These are phyloP conservation scores for Drosophila grimshawi DNA, from an alignment of 1,140 invertebrate species.

Conservation along the genomic window DNA sequence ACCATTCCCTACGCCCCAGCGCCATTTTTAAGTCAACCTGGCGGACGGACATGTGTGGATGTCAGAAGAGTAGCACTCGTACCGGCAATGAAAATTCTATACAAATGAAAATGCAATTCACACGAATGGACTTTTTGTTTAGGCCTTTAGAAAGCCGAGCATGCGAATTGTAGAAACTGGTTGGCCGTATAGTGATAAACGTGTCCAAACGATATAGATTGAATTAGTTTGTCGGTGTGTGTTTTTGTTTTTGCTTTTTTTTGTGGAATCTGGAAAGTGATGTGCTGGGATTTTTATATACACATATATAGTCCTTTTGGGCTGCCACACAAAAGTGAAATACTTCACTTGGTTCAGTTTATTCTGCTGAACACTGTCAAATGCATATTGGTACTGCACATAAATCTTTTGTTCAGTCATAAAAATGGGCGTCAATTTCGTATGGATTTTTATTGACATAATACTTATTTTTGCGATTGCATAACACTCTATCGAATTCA, in stretches of 20 bases:
- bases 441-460: conserved; percentile 39
- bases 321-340: conserved; percentile 39
- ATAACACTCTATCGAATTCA: conserved; percentile 13
- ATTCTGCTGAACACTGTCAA: conserved; percentile 51
- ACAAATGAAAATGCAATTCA: conserved; percentile 81
- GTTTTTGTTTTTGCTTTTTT: background rate
- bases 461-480: conserved; percentile 9
- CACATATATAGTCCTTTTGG: conserved; percentile 18
- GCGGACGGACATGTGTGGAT: conserved; percentile 61
- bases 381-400: conserved; percentile 63
- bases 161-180: conserved; percentile 16
- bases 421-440: conserved; percentile 50
- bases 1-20: conserved; percentile 9
- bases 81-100: conserved; percentile 77
- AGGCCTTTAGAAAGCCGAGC: conserved; percentile 18
- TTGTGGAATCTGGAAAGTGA: conserved; percentile 33
- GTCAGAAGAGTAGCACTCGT: conserved; percentile 39
- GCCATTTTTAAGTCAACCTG: conserved; percentile 45
- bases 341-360: conserved; percentile 50
- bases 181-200: conserved; percentile 59
- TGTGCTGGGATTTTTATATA: conserved; percentile 39
- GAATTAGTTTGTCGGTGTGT: conserved; percentile 70
- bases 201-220: conserved; percentile 72
- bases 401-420: conserved; percentile 69
- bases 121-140: conserved; percentile 71